Base-by-base conservation (phyloP, 1,140 invertebrate species). In the Drosophila oshimai region DNA sequence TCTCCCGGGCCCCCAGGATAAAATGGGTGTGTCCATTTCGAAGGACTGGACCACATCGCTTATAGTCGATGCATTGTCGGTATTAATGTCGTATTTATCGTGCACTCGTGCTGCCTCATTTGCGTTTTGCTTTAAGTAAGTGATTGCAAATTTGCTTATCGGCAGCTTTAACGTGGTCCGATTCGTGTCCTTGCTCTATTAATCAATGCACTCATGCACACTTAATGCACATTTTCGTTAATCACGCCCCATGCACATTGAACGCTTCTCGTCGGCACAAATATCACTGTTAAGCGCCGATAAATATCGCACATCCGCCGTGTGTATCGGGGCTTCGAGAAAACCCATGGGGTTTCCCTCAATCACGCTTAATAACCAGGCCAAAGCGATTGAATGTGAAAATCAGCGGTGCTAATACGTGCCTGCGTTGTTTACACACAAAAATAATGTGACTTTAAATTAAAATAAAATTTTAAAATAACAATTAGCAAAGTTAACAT, bases 161-260 rank as follows among this genome's bases (percentile, higher is more conserved):
- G 39, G 37, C 18, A 53, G 50, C 54, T 62, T 73, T 74, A 78
- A 74, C 65, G 41, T 31, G 50, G 47, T 68, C 33, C 24, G 20
- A 17, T 12, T 24, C 65, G 58, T 60, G 44, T 64, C 22, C 54
- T 53, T 71, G 60, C 44, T 26, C 50, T 57, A 84, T 84, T 84
- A 84, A 84, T 74, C 79, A 68, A 65, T 53, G 55, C 74, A 75
- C 31, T 84, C 74, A 78, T 84, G 74, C 74, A 75, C 70, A 72
- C 74, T 78, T 78, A 84, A 84, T 83, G 55, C 60, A 51, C 60
- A 74, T 80, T 75, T 75, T 53, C 79, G 71, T 84, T 84, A 84
- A 84, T 84, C 76, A 84, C 79, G 79, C 79, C 51, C 31, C 60
- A 13, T 70, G 53, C 31, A 47, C 49, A 44, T 50, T 20, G 15